Evolutionary conservation across 2,113 vertebrate species (phyloP).

Genomic region (Zosterops pallidus): DNA sequence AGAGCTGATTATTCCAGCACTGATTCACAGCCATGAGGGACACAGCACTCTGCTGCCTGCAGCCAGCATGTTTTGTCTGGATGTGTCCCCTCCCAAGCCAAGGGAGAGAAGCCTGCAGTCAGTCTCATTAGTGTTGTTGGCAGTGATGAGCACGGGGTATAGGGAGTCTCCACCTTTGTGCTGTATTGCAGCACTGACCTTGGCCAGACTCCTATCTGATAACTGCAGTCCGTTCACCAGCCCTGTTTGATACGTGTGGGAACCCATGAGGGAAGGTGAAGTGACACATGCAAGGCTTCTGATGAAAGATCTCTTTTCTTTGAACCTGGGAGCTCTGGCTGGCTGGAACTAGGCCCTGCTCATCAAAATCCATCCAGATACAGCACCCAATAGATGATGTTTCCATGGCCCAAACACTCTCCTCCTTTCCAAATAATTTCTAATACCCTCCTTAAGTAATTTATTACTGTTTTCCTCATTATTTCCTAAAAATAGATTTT

Average conservation of each 20-base stretch:
- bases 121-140: neutral
- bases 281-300: neutral
- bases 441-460: neutral
- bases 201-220: neutral
- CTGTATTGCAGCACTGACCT: neutral
- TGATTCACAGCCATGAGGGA: fast-evolving
- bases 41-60: neutral
- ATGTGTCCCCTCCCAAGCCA: neutral
- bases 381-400: neutral
- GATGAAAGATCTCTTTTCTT: neutral
- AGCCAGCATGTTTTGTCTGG: neutral
- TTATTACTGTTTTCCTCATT: neutral
- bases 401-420: neutral
- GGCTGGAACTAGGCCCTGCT: neutral
- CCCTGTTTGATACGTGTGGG: neutral
- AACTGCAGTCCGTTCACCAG: neutral
- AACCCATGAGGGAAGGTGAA: neutral
- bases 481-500: neutral
- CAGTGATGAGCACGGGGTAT: neutral
- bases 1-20: neutral
- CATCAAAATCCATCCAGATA: neutral
- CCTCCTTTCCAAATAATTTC: neutral
- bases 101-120: neutral
- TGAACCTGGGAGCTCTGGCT: neutral
- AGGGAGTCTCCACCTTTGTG: neutral